Evolutionary conservation across 1,140 invertebrate species (phyloP), one percentile per base, ranked within the genome.

Genomic region (Steinernema khuongi): DNA sequence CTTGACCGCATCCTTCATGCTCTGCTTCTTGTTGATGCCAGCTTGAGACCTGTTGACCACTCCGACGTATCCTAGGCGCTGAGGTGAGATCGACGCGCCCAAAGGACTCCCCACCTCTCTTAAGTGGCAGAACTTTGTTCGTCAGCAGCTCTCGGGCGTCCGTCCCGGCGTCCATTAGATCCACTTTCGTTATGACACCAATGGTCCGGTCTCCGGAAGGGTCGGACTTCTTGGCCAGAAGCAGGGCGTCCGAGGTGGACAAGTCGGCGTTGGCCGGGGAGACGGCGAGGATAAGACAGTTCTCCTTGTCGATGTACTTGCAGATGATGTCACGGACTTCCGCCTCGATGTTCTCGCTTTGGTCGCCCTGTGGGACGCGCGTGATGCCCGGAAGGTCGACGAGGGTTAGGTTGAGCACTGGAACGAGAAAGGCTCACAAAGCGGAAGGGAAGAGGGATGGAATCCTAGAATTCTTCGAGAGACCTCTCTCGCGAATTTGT

Each of bases 371-470:
- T 11, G 66, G 66, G 29, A 67, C 66, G 22, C 29, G 22, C 22
- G 66, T 67, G 22, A 67, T 26, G 7, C 66, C 66, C 22, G 66
- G 66, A 26, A 67, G 29, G 19, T 67, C 66, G 66, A 67, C 29
- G 22, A 67, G 66, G 30, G 93, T 96, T 87, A 95, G 89, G 87
- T 95, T 95, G 79, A 96, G 88, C 72, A 96, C 93, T 93, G 30
- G 69, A 32, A 33, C 26, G 22, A 11, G 30, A 19, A 36, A 73
- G n/a, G n/a, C n/a, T n/a, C n/a, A n/a, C n/a, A n/a, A n/a, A n/a
- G n/a, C n/a, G n/a, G n/a, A n/a, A n/a, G n/a, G n/a, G n/a, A n/a
- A n/a, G n/a, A n/a, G n/a, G n/a, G n/a, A n/a, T n/a, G n/a, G n/a
- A n/a, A n/a, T n/a, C n/a, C n/a, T n/a, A n/a, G n/a, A n/a, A n/a